These are phyloP conservation scores for Cyrtodaria siliqua DNA, from an alignment of 2,888 invertebrate species.

Conservation along the genomic window DNA sequence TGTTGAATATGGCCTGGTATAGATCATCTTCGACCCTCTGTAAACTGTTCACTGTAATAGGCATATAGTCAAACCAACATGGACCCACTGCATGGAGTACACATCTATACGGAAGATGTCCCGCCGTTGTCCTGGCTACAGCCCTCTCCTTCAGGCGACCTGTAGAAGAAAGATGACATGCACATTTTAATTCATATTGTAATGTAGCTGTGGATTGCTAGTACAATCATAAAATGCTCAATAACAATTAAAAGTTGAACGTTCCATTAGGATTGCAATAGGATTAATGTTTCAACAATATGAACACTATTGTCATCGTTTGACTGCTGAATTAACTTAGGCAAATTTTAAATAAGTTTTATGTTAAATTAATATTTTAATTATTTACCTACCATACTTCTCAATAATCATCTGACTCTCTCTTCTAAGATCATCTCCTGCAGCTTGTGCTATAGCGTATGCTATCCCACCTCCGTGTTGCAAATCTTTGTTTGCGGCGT, in stretches of 20 bases:
- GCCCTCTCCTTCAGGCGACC: constrained; percentile 19
- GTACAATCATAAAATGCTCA: too few species aligned
- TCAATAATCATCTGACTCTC: constrained; percentile 34
- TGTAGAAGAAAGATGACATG: too few species aligned
- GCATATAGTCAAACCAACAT: constrained; percentile 46
- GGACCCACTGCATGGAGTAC: constrained; percentile 64
- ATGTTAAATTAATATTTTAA: too few species aligned
- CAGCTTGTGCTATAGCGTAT: constrained; percentile 47
- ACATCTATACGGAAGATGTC: constrained; percentile 42
- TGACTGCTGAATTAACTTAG: too few species aligned
- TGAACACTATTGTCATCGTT: too few species aligned
- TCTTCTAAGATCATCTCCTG: constrained; percentile 43
- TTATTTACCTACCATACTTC: too few species aligned
- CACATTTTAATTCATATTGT: too few species aligned
- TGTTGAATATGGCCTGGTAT: constrained; percentile 34
- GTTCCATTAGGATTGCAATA: too few species aligned
- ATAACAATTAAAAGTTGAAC: too few species aligned
- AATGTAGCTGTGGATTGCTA: too few species aligned
- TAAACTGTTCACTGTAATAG: constrained; percentile 9
- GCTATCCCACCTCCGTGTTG: constrained; percentile 62
- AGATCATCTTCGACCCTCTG: constrained; percentile 33
- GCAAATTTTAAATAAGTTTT: too few species aligned
- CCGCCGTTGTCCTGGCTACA: constrained; percentile 51
- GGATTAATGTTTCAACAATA: too few species aligned
- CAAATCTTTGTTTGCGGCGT: constrained; percentile 61